Percentiles rank a stretch among this genome's conserved stretches.
phyloP scores from a whole-genome alignment of 2,888 invertebrate genomes.

The Trachelus troglodyta region DNA sequence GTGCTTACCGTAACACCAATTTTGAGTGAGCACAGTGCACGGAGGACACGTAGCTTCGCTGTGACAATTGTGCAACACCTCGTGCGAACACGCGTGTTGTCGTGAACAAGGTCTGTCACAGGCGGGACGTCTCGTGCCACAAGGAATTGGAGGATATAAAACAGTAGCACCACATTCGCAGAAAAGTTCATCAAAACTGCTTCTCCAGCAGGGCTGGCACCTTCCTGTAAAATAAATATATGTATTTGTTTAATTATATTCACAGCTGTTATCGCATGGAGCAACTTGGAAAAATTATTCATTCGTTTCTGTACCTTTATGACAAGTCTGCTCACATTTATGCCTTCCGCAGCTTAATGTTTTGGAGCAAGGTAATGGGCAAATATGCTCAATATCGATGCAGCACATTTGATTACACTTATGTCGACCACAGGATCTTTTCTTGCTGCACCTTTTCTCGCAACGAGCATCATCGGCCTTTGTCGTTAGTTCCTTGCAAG shows the following conservation, averaged over 20 bases:
- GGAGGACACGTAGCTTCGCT: constrained; percentile 80
- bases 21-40: constrained; percentile 87
- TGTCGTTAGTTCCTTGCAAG: constrained; percentile 78
- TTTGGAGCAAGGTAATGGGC: constrained; percentile 84
- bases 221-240: constrained; percentile 40
- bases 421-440: constrained; percentile 87
- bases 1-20: constrained; percentile 85
- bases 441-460: constrained; percentile 91
- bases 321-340: constrained; percentile 89
- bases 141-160: constrained; percentile 90
- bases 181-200: constrained; percentile 85
- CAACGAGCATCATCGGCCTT: constrained; percentile 83
- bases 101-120: constrained; percentile 84
- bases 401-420: constrained; percentile 93
- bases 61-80: constrained; percentile 89
- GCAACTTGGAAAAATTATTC: neutral
- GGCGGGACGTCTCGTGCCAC: constrained; percentile 87
- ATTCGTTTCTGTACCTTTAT: constrained; percentile 73
- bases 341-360: constrained; percentile 89
- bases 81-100: constrained; percentile 82
- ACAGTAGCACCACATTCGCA: constrained; percentile 93
- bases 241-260: neutral
- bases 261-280: neutral
- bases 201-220: constrained; percentile 58
- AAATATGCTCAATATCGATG: constrained; percentile 86